phyloP scores from a whole-genome alignment of 2,113 vertebrate genomes.

The Meleagris gallopavo region DNA sequence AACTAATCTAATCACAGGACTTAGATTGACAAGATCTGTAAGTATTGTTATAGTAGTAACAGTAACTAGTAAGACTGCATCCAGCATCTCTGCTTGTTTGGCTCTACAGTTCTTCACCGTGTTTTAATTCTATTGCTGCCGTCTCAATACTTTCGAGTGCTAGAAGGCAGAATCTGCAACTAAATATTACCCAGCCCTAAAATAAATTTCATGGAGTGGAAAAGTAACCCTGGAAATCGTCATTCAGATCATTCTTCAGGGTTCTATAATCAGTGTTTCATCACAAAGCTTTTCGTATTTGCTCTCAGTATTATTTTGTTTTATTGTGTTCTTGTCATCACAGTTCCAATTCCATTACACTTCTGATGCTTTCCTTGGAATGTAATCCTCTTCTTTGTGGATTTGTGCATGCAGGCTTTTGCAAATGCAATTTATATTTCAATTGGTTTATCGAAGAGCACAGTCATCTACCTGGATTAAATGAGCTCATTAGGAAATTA shows the following conservation, averaged over 20 bases:
- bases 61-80: neutral
- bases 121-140: neutral
- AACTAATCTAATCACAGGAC: neutral
- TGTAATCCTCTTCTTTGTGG: constrained; percentile 39
- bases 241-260: neutral
- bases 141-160: neutral
- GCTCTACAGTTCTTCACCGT: neutral
- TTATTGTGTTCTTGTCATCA: constrained; percentile 28
- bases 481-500: constrained; percentile 56
- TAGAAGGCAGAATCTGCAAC: neutral
- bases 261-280: neutral
- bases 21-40: neutral
- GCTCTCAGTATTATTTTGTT: constrained; percentile 3
- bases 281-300: constrained; percentile 41
- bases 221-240: constrained; percentile 19
- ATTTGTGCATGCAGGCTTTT: constrained; percentile 2
- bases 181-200: constrained; percentile 11
- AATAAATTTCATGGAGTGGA: neutral
- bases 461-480: constrained; percentile 39
- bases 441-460: constrained; percentile 37
- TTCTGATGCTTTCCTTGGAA: constrained; percentile 30
- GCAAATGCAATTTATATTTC: constrained; percentile 63
- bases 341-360: constrained; percentile 4
- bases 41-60: neutral
- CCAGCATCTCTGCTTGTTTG: neutral